Conservation (phyloP, 2,797 vertebrate species). For the Masticophis lateralis region DNA sequence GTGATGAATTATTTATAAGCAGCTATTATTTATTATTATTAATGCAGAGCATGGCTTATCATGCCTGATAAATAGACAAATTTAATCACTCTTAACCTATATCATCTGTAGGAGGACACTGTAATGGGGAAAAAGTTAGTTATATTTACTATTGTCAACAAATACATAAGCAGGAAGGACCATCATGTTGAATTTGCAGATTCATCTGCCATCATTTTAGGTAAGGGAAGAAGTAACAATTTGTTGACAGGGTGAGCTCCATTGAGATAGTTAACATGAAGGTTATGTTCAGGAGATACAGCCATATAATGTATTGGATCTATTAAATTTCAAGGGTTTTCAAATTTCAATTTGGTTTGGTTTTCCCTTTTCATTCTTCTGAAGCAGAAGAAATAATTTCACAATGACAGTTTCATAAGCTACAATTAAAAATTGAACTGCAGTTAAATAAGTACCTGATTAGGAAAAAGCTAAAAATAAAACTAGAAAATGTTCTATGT, state of each 20-base stretch:
- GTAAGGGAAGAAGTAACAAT: conserved; percentile 35
- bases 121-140: conserved; percentile 65
- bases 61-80: conserved; percentile 94
- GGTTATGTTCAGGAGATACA: conserved; percentile 32
- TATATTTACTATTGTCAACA: conserved; percentile 58
- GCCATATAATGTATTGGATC: not conserved
- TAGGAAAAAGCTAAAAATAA: conserved; percentile 32
- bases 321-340: conserved; percentile 27
- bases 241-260: conserved; percentile 22
- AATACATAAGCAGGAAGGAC: conserved; percentile 55
- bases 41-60: conserved; percentile 98
- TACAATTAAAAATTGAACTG: not conserved
- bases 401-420: conserved; percentile 27
- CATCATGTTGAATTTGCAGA: conserved; percentile 50
- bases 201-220: conserved; percentile 33
- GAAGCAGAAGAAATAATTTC: conserved; percentile 38
- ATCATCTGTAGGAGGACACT: conserved; percentile 79
- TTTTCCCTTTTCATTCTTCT: conserved; percentile 8
- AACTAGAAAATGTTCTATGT: conserved; percentile 20
- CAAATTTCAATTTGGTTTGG: not conserved
- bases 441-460: conserved; percentile 5
- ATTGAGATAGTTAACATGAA: conserved; percentile 37
- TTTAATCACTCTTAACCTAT: conserved; percentile 90
- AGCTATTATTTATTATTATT: conserved; percentile 99
- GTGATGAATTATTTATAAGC: conserved; percentile 98